Base-by-base conservation (phyloP, 1,140 invertebrate species). In the Bombus waltoni region DNA sequence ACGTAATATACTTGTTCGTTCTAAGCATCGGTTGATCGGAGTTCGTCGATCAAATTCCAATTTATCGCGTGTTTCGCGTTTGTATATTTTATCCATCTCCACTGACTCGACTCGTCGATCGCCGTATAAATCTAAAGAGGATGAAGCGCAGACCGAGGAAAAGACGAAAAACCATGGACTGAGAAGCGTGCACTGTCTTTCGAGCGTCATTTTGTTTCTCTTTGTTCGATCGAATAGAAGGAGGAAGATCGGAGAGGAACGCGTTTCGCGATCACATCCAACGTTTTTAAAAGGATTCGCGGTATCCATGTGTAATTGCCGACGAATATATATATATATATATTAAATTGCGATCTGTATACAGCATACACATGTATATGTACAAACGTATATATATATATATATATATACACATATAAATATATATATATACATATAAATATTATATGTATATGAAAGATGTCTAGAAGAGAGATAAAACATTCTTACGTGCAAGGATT, bases 311-410 rank as follows among this genome's bases (percentile, higher is more conserved):
- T 76, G 79, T 86, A 86, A 72, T 65, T 87, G 44, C 72, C 84
- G 80, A 81, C 78, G 77, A 44, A n/a, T n/a, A n/a, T n/a, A n/a
- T n/a, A 44, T 81, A 79, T 76, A 62, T 76, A 62, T 65, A 78
- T 72, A 78, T 53, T 71, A 89, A 62, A n/a, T 81, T 85, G 74
- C 71, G 77, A 87, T 77, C 72, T 72, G 77, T 88, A 84, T 83
- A 88, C 83, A 81, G 47, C 65, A 85, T 85, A 90, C 81, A 71
- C 82, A 80, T 83, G 66, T 68, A 57, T 87, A 75, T 84, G 73
- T 87, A 87, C 83, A 88, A 81, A 79, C 76, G 79, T 87, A 83
- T 88, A 87, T 84, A 83, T 74, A 89, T 53, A 87, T 77, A 87
- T 40, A 71, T 38, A 38, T 3, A 38, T 53, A 89, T 53, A 87